Evolutionary conservation across 64 coral and sea anemone genomes (phyloP).

Genomic region (Montipora efflorescens): DNA sequence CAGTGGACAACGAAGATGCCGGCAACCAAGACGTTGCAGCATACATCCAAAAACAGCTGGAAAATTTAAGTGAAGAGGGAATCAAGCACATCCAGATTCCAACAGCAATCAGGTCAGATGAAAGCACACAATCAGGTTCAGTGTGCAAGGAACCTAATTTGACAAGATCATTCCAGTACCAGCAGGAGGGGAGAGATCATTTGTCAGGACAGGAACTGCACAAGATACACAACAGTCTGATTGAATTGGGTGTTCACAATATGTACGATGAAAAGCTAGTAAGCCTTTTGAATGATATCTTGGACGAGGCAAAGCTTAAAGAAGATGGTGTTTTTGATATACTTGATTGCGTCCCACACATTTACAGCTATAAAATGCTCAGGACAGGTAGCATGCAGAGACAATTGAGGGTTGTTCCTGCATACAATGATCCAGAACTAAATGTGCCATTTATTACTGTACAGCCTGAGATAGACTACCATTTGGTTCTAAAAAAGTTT

Average conservation of each 20-base stretch:
- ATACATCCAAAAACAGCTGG: slow-evolving; percentile 1
- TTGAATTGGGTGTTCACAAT: slow-evolving; percentile 53
- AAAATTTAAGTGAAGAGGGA: slow-evolving; percentile 19
- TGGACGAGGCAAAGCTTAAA: slow-evolving; percentile 29
- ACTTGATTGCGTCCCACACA: slow-evolving; percentile 8
- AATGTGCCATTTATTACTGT: slow-evolving; percentile 31
- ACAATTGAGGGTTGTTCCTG: slow-evolving; percentile 37
- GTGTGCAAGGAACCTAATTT: not conserved
- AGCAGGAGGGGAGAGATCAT: slow-evolving; percentile 15
- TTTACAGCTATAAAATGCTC: slow-evolving; percentile 52
- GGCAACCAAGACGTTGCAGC: slow-evolving; percentile 1
- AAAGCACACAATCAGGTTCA: not conserved
- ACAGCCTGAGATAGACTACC: slow-evolving; percentile 48
- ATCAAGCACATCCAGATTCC: slow-evolving; percentile 33
- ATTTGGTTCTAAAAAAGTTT: slow-evolving; percentile 53
- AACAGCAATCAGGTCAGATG: not conserved
- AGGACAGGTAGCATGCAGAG: slow-evolving; percentile 50
- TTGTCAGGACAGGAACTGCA: slow-evolving; percentile 43
- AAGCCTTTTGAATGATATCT: slow-evolving; percentile 32
- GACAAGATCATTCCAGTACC: slow-evolving; percentile 42
- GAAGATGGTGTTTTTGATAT: slow-evolving; percentile 49
- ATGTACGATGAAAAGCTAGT: slow-evolving; percentile 44
- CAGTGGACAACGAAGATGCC: too few relatives aligned
- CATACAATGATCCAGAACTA: slow-evolving; percentile 5
- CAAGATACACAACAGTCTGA: slow-evolving; percentile 20